Conservation (phyloP, 2,888 invertebrate species). For the Tachina fera region DNA sequence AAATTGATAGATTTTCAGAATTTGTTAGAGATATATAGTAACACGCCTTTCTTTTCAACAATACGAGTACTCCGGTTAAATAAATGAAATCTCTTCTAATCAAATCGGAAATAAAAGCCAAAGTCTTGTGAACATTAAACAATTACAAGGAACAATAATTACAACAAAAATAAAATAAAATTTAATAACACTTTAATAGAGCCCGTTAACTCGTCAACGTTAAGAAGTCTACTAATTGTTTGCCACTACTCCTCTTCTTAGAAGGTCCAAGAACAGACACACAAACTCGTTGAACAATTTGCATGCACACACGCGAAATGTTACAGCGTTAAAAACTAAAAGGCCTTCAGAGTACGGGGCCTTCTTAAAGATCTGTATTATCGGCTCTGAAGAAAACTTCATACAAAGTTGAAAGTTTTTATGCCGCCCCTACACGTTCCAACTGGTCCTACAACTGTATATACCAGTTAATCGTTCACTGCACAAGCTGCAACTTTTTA, state of each 20-base stretch:
- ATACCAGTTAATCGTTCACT: too few species aligned
- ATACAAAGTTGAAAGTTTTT: too few species aligned
- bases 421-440: too few species aligned
- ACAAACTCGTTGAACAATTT: constrained; percentile 22
- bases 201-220: constrained; percentile 72
- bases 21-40: background rate
- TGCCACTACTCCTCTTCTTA: constrained; percentile 62
- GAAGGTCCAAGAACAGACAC: constrained; percentile 53
- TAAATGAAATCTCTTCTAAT: constrained; percentile 24
- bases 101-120: constrained; percentile 26
- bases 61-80: constrained; percentile 17
- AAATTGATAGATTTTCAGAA: constrained; percentile 2
- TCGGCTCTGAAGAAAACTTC: too few species aligned
- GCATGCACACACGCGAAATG: constrained; percentile 26
- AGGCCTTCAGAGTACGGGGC: background rate
- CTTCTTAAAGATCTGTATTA: background rate
- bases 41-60: background rate
- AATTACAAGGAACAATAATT: constrained; percentile 30
- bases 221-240: constrained; percentile 71
- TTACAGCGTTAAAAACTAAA: background rate
- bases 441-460: too few species aligned
- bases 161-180: constrained; percentile 42
- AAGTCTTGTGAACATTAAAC: constrained; percentile 30
- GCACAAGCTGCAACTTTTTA: too few species aligned
- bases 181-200: constrained; percentile 40